Evolutionary conservation across 1,140 invertebrate genomes (phyloP), one percentile per base, ranked within the genome.

Genomic region (Thaumatotibia leucotreta): DNA sequence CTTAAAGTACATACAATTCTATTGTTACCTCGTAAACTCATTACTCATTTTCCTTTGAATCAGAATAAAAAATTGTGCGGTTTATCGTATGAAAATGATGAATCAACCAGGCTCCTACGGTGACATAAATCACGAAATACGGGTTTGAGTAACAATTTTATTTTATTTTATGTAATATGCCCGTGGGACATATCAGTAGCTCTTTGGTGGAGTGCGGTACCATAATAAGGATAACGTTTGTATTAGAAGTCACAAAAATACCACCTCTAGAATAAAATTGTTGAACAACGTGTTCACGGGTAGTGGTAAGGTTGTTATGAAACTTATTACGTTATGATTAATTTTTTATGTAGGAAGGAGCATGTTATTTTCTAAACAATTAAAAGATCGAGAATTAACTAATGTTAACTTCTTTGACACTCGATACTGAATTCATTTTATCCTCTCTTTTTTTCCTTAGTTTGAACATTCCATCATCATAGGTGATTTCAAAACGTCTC

Each of bases 11-110:
- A n/a, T n/a, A n/a, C n/a, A n/a, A n/a, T 24, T 58, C 23, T 58
- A 29, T 58, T 58, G 52, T 58, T 22, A 58, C 24, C 1, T 27
- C 4, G 29, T 58, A 27, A 27, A 58, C 27, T 67, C 65, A 74
- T 74, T 72, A 72, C 50, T 74, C 69, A 74, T 74, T 64, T 58
- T 29, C 27, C 22, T 69, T 68, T 69, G 70, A 70, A 70, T 72
- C 67, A 74, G 61, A 65, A 62, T 58, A 64, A 70, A 69, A 75
- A 70, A 72, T 75, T 72, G 70, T 68, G 64, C 63, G 54, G 64
- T 75, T 72, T 73, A 75, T 73, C 68, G 70, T 65, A 69, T 52
- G 68, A 72, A 75, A 72, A 75, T 75, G 70, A 75, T 72, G 73
- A 69, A 75, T 72, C 70, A 72, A 75, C 70, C 64, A 27, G 52